Evolutionary conservation across 1,140 invertebrate genomes (phyloP), one percentile per base, ranked within the genome.

Genomic region (Goniozus legneri): DNA sequence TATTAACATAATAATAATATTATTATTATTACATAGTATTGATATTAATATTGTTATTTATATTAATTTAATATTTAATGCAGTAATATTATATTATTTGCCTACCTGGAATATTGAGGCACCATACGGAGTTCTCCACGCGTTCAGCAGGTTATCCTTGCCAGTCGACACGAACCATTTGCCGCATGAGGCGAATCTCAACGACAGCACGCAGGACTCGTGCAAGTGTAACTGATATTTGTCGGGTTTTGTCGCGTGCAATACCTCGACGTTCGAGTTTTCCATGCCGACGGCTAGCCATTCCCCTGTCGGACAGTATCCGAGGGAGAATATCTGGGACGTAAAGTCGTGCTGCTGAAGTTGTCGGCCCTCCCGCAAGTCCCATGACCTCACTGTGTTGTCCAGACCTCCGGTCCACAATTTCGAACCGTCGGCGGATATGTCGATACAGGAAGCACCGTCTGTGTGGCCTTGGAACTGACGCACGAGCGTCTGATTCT

Each of bases 131-230:
- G 96, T 97, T 65, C 95, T 83, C 96, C 96, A 99, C 27, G 93
- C 94, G 76, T 98, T 98, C 27, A 99, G 81, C 56, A 97, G 80
- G 78, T 98, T 98, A 68, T 99, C 97, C 78, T 99, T 99, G 49
- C 97, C 97, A 3, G 97, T 99, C 24, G 92, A 96, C 39, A 97
- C 93, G 76, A 99, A 99, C 95, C 96, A 99, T 77, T 98, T 97
- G 56, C 95, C 96, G 71, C 89, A 93, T 18, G 92, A 86, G 22
- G 97, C 95, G 79, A 98, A 99, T 64, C 94, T 86, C 47, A 99
- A 81, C 42, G 95, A 97, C 8, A 99, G 81, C n/a, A 99, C 97
- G 76, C 97, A 99, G 46, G 91, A 96, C 75, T 99, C 96, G 77
- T 99, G 97, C 52, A 98, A 80, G 70, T 97, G 91, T 14, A 99